Percentiles rank a stretch among this genome's conserved stretches.
phyloP scores from a whole-genome alignment of 1,140 invertebrate genomes.

The Anthonomus grandis region DNA sequence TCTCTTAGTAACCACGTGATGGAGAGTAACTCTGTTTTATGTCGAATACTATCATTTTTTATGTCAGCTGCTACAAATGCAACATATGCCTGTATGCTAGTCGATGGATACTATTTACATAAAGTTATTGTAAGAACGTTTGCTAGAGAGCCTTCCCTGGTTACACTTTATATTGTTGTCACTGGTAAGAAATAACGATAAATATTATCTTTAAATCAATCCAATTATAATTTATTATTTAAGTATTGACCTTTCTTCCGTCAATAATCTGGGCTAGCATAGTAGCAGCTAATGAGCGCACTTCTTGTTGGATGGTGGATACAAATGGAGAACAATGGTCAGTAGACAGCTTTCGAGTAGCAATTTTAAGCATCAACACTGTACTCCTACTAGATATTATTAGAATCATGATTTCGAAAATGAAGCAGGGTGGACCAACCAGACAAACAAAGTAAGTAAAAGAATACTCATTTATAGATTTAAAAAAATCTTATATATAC shows the following conservation, averaged over 20 bases:
- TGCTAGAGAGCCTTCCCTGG: slow-evolving; percentile 49
- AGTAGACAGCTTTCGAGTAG: slow-evolving; percentile 53
- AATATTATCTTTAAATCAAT: not conserved
- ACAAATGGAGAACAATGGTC: slow-evolving; percentile 53
- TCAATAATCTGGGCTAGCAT: slow-evolving; percentile 52
- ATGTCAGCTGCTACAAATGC: slow-evolving; percentile 52
- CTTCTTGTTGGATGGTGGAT: slow-evolving; percentile 57
- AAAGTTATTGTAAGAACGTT: slow-evolving; percentile 57
- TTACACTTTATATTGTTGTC: slow-evolving; percentile 49
- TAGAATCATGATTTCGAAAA: slow-evolving; percentile 53
- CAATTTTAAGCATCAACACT: slow-evolving; percentile 53
- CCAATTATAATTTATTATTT: slow-evolving; percentile 28
- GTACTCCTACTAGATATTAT: slow-evolving; percentile 54
- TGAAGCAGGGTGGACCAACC: slow-evolving; percentile 51
- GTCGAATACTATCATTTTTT: slow-evolving; percentile 52
- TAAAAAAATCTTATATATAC: not conserved
- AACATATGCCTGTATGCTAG: slow-evolving; percentile 59
- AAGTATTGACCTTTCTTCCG: slow-evolving; percentile 51
- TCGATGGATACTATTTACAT: slow-evolving; percentile 58
- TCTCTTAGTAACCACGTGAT: slow-evolving; percentile 48
- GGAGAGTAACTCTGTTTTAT: slow-evolving; percentile 50
- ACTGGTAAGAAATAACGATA: slow-evolving; percentile 5
- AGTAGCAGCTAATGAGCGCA: slow-evolving; percentile 48
- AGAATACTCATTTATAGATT: not conserved
- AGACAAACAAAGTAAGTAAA: slow-evolving; percentile 43